phyloP scores from a whole-genome alignment of 2,888 invertebrate species.

The Brachyptera putata region DNA sequence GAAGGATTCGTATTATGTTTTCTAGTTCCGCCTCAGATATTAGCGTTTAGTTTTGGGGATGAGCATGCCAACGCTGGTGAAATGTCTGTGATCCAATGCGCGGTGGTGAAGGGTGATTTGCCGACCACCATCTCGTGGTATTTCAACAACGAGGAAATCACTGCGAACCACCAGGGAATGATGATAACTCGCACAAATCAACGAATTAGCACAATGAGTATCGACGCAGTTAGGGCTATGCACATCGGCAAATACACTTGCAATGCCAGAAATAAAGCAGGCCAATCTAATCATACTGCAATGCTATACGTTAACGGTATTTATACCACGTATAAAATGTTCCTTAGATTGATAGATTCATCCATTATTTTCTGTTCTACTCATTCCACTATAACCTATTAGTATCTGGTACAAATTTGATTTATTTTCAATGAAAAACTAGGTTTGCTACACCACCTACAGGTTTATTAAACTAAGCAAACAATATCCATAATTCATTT shows the following conservation, averaged over 20 bases:
- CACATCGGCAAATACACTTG: slow-evolving; percentile 56
- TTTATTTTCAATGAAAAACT: neutral
- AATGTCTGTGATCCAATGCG: slow-evolving; percentile 68
- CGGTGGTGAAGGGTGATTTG: slow-evolving; percentile 71
- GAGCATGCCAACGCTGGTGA: slow-evolving; percentile 70
- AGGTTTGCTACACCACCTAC: no score
- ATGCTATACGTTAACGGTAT: slow-evolving; percentile 26
- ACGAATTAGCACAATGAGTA: slow-evolving; percentile 57
- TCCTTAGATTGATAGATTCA: neutral
- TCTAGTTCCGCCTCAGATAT: slow-evolving; percentile 67
- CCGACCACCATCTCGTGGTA: slow-evolving; percentile 73
- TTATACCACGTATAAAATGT: no score
- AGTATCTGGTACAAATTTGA: neutral
- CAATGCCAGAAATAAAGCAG: slow-evolving; percentile 42
- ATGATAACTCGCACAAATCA: slow-evolving; percentile 55
- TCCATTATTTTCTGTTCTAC: neutral
- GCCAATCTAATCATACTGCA: slow-evolving; percentile 15
- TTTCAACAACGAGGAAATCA: slow-evolving; percentile 49
- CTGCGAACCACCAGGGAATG: slow-evolving; percentile 45
- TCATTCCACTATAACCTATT: slow-evolving; percentile 1
- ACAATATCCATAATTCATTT: no score
- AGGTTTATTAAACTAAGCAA: no score
- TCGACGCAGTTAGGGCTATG: slow-evolving; percentile 50
- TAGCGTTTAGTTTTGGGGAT: slow-evolving; percentile 54
- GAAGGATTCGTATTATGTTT: no score